These are phyloP conservation scores for Piprites chloris DNA, from an alignment of 2,113 vertebrate genomes.

Conservation along the genomic window DNA sequence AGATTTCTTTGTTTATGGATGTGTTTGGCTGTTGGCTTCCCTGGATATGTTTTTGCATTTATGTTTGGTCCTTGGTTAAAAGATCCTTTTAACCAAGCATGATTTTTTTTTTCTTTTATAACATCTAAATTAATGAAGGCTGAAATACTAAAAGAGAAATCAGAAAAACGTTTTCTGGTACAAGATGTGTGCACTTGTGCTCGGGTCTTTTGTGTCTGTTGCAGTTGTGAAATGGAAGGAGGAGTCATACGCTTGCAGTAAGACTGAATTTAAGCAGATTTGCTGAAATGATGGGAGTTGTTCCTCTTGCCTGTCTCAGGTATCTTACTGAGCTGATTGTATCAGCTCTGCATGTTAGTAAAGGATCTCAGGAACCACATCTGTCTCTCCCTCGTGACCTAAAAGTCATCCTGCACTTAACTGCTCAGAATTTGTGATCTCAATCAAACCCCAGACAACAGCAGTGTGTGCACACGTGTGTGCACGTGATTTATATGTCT, in stretches of 20 bases:
- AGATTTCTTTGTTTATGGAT: neutral
- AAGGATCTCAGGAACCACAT: neutral
- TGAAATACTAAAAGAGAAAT: neutral
- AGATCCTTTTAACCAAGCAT: neutral
- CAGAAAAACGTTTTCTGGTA: neutral
- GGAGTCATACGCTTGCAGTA: neutral
- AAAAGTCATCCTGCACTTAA: neutral
- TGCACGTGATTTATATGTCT: neutral
- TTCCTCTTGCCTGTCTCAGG: neutral
- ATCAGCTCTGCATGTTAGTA: neutral
- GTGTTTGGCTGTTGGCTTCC: neutral
- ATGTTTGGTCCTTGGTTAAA: neutral
- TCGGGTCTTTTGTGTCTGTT: neutral
- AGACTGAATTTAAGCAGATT: neutral
- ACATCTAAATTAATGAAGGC: neutral
- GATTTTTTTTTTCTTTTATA: neutral
- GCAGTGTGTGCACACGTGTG: too few relatives aligned
- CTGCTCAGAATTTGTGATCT: neutral
- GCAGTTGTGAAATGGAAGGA: neutral
- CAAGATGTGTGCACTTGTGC: neutral
- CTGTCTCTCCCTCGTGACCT: neutral
- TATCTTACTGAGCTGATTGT: neutral
- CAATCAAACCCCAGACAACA: neutral
- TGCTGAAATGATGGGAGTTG: accelerated
- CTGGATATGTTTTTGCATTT: neutral